Evolutionary conservation across 2,888 invertebrate genomes (phyloP), one percentile per base, ranked within the genome.

Genomic region (Galerucella pusilla): DNA sequence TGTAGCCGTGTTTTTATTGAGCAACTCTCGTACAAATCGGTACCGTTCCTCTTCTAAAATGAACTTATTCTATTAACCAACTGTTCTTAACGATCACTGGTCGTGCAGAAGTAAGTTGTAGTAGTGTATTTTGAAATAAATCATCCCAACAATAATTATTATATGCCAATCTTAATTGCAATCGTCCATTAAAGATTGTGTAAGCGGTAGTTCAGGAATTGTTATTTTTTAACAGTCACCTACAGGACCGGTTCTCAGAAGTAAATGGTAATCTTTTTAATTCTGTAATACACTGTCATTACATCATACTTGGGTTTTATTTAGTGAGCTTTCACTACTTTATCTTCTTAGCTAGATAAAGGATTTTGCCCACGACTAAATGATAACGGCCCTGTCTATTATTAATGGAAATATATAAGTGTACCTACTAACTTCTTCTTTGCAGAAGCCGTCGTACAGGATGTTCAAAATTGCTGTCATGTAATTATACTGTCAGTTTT

Each of bases 141-240:
- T 65, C 64, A 65, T 65, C 64, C 16, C 45, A 65, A 46, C 42
- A 45, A 46, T 65, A 65, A 65, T 65, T 65, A 65, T 57, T 65
- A 65, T 57, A 57, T 20, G 46, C 64, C 64, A 65, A 65, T 65
- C 64, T 20, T 46, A 65, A 65, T 46, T 9, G 64, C 46, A 65
- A 65, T 45, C 46, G 7, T 46, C 64, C 20, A 46, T 65, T 65
- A 65, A 65, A 42, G n/a, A 65, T 65, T 65, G 35, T 65, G 64
- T 20, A 65, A 65, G 14, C 10, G 12, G 11, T 45, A 65, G 20
- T 25, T 65, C 16, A 46, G 46, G 20, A 65, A 65, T 65, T 65
- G 64, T 65, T 63, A 63, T 35, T 63, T 65, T 46, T 65, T 16
- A 46, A 64, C 25, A 2, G 20, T 49, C 20, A 20, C 42, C 16